Conservation (phyloP, 2,888 invertebrate species). For the Synanthedon myopaeformis region DNA sequence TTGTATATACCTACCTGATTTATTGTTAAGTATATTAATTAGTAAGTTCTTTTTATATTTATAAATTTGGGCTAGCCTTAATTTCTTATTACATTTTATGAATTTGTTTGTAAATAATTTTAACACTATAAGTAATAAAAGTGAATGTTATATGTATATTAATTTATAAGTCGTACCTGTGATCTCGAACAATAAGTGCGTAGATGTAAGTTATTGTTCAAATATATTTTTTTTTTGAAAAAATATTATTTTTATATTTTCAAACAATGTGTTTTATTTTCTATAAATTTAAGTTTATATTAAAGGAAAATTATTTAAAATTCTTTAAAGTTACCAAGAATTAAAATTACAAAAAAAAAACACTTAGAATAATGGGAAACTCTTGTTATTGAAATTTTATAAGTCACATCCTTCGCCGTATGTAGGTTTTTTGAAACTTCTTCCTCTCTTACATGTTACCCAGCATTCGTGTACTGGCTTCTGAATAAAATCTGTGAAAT, state of each 20-base stretch:
- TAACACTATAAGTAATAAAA: constrained; percentile 1
- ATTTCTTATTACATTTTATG: no score
- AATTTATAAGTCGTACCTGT: constrained; percentile 29
- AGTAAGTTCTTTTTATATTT: no score
- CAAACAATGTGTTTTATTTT: background rate
- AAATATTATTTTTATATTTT: constrained; percentile 7
- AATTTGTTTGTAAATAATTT: no score
- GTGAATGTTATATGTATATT: background rate
- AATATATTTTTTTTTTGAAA: constrained; percentile 11
- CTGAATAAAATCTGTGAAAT: constrained; percentile 44
- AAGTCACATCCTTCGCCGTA: constrained; percentile 16
- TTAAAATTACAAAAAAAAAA: background rate
- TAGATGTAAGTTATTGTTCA: constrained; percentile 57
- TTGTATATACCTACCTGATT: no score
- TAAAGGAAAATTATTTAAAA: no score
- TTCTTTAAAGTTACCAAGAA: background rate
- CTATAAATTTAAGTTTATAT: no score
- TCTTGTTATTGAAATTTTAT: background rate
- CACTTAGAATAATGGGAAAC: no score
- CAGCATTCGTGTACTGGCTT: constrained; percentile 57
- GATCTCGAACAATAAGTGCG: constrained; percentile 65
- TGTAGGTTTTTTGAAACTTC: constrained; percentile 51
- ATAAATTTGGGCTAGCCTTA: no score
- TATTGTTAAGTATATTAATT: no score
- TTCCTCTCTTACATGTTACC: constrained; percentile 59